Evolutionary conservation across 2,797 vertebrate species (phyloP).

Genomic region (Tauraco hartlaubi): DNA sequence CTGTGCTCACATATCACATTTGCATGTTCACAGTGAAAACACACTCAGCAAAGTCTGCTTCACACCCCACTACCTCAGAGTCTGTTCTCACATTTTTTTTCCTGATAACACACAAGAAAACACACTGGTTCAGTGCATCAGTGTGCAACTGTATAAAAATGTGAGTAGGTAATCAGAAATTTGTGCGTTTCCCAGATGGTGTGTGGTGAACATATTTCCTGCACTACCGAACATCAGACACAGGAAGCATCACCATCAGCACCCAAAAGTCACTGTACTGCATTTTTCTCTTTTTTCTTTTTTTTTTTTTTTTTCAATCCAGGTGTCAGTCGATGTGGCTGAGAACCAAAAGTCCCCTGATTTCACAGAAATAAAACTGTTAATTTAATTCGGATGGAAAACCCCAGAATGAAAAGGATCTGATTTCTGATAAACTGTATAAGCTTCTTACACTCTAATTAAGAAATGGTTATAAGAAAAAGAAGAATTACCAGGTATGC

Average conservation of each 20-base stretch:
- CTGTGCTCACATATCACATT: not conserved
- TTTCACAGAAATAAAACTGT: constrained; percentile 73
- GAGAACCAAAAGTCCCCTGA: constrained; percentile 58
- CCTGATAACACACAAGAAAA: not conserved
- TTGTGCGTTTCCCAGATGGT: constrained; percentile 40
- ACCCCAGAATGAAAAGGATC: constrained; percentile 4
- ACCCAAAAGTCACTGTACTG: constrained; percentile 20
- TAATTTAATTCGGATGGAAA: constrained; percentile 59
- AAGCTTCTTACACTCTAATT: not conserved
- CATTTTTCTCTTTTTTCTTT: not conserved
- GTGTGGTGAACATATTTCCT: constrained; percentile 65
- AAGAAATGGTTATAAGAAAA: not conserved
- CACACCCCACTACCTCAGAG: not conserved
- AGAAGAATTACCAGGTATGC: not conserved
- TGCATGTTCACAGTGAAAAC: not conserved
- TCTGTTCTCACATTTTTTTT: not conserved
- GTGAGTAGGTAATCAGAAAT: constrained; percentile 35
- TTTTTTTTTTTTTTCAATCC: not conserved
- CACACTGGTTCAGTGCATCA: not conserved
- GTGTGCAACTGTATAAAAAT: not conserved
- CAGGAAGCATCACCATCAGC: constrained; percentile 66
- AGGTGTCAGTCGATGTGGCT: constrained; percentile 22
- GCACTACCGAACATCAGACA: constrained; percentile 57
- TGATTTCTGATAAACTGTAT: constrained; percentile 37
- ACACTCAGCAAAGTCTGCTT: not conserved